Base-by-base conservation (phyloP, 1,140 invertebrate genomes). In the Ceratosolen fusciceps region DNA sequence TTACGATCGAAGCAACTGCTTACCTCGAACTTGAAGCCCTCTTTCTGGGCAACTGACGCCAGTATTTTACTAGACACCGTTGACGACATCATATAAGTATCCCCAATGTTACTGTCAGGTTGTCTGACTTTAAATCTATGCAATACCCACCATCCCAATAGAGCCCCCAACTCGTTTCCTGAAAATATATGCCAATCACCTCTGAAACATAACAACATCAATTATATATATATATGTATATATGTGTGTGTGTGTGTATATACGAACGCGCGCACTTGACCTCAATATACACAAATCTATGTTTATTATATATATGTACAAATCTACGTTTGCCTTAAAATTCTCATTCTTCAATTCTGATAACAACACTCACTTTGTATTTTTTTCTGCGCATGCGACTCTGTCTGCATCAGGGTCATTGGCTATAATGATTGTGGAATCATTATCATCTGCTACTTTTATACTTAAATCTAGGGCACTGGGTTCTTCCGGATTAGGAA, bases 371-470 rank as follows among this genome's bases (percentile, higher is more conserved):
- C 89, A 93, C 92, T 83, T 85, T 77, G 84, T 79, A 83, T 91
- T 90, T 88, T 93, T 94, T 89, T 98, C 97, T 8, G 98, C 98
- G 62, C 98, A 93, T 19, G 98, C 98, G 74, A 99, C 91, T 75
- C 99, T 92, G 92, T 99, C 99, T 10, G 98, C 98, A 91, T 99
- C 99, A 16, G 99, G 99, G 91, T 99, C 99, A 91, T 99, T 99
- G 0, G 98, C 98, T 26, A 99, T 88, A 83, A 99, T 97, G 1
- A 99, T 89, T 1, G 91, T 90, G 54, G 93, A 94, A 1, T 91
- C 90, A 82, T 93, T 92, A 58, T 91, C 83, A 86, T 97, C 93
- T 0, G 98, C 98, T 19, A 95, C 94, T 88, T 94, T 91, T 83
- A 98, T 94, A 29, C 98, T 94, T 26, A 99, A 91, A 86, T 96